Percentiles rank a stretch among this genome's conserved stretches.
These are phyloP conservation scores for Pelobates fuscus DNA, from an alignment of 2,113 vertebrate species.

Conservation along the genomic window DNA sequence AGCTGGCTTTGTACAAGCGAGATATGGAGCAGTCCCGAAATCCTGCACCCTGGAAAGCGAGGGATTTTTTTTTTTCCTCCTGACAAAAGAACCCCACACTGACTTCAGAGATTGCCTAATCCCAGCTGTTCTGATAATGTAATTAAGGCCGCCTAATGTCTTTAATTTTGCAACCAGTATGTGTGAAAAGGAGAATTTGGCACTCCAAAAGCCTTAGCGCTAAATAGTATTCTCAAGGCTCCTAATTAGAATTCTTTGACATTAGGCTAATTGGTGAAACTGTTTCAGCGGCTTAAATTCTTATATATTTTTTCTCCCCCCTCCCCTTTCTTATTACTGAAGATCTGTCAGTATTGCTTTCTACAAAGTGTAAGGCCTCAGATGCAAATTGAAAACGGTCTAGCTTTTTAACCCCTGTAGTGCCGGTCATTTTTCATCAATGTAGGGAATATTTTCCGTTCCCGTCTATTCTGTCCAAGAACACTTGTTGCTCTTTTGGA, in stretches of 20 bases:
- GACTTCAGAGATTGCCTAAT: conserved; percentile 99
- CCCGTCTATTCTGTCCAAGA: neutral
- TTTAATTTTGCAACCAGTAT: conserved; percentile 95
- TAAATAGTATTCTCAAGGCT: conserved; percentile 90
- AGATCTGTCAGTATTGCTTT: conserved; percentile 13
- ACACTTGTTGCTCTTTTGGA: too few relatives aligned
- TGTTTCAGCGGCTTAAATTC: conserved; percentile 95
- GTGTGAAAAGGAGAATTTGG: conserved; percentile 86
- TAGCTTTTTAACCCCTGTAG: neutral
- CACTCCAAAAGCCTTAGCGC: conserved; percentile 86
- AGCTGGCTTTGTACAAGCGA: conserved; percentile 88
- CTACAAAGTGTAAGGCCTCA: conserved; percentile 11
- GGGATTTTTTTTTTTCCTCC: conserved; percentile 77
- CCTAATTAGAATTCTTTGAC: conserved; percentile 99
- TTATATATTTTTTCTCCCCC: conserved; percentile 65
- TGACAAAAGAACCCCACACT: conserved; percentile 97
- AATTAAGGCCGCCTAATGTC: conserved; percentile 99
- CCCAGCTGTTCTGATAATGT: conserved; percentile 99
- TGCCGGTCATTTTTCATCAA: neutral
- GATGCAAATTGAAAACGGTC: neutral
- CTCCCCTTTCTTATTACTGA: conserved; percentile 36
- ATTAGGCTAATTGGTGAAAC: conserved; percentile 99
- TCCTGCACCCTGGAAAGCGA: conserved; percentile 84
- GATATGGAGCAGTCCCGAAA: conserved; percentile 91
- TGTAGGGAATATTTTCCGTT: neutral